A percentile compares a stretch with the other conserved stretches of the same genome.
phyloP scores from a whole-genome alignment of 2,113 vertebrate species.

The Nannospalax galili region DNA sequence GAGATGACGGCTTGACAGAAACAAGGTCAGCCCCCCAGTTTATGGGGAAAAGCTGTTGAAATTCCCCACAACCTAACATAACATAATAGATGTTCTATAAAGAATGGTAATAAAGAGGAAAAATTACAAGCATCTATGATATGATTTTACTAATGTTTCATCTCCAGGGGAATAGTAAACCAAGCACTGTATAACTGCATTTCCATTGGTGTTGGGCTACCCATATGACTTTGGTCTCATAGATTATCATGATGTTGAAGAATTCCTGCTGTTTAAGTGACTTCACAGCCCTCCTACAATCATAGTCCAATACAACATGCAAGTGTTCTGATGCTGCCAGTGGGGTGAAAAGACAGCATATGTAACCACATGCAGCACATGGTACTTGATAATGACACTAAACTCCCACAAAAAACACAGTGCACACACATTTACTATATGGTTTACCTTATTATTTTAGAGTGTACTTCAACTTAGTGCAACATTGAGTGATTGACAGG shows the following conservation, averaged over 20 bases:
- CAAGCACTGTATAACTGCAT: no score
- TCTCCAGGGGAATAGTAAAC: background rate
- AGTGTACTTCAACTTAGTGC: background rate
- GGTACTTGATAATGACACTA: background rate
- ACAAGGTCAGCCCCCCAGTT: background rate
- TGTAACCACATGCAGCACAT: background rate
- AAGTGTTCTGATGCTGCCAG: background rate
- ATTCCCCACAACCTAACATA: fast-evolving
- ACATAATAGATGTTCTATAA: background rate
- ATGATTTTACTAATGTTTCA: background rate
- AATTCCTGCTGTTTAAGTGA: no score
- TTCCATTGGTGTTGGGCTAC: no score
- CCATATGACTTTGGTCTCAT: background rate
- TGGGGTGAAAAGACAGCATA: background rate
- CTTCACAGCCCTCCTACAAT: background rate
- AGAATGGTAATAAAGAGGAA: background rate
- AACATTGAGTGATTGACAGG: no score
- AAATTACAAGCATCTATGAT: background rate
- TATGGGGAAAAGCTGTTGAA: fast-evolving
- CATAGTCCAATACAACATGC: background rate
- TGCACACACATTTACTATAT: no score
- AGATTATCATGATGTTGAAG: background rate
- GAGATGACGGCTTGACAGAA: background rate
- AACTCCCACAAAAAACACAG: background rate
- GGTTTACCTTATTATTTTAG: background rate